Conservation (phyloP, 2,888 invertebrate genomes). For the Plagodis pulveraria region DNA sequence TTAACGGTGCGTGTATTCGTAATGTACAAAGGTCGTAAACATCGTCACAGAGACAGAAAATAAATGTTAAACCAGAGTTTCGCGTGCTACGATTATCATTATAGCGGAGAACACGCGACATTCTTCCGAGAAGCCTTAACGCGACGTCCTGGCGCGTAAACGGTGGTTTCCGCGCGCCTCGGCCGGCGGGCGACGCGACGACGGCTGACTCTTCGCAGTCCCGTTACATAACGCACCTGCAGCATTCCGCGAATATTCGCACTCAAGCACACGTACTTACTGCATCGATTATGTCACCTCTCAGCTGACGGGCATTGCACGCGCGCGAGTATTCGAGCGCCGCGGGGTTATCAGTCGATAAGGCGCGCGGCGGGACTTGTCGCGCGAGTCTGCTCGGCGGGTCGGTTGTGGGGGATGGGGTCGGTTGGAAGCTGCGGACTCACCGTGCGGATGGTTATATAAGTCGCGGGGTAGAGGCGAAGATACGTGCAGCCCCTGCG, state of each 20-base stretch:
- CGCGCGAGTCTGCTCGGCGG: conserved; percentile 45
- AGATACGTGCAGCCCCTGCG: conserved; percentile 78
- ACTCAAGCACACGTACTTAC: conserved; percentile 76
- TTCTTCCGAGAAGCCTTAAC: conserved; percentile 41
- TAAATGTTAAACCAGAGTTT: conserved; percentile 25
- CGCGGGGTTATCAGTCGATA: conserved; percentile 55
- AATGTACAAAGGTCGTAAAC: conserved; percentile 1
- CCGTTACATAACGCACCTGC: conserved; percentile 79
- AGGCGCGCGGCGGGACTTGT: conserved; percentile 44
- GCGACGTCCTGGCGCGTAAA: conserved; percentile 40
- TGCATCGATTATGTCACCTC: conserved; percentile 81
- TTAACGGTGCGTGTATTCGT: conserved; percentile 11
- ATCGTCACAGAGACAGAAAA: conserved; percentile 18
- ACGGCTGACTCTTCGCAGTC: conserved; percentile 37
- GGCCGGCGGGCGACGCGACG: conserved; percentile 21
- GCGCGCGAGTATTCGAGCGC: conserved; percentile 36
- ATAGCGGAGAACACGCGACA: conserved; percentile 41
- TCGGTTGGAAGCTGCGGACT: conserved; percentile 77
- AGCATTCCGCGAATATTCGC: conserved; percentile 61
- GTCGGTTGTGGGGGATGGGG: conserved; percentile 66
- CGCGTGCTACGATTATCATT: conserved; percentile 43
- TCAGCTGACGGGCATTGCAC: conserved; percentile 65
- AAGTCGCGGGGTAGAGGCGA: conserved; percentile 74
- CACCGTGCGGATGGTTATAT: conserved; percentile 83
- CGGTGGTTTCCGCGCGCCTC: conserved; percentile 27